Conservation (phyloP, 2,888 invertebrate genomes). For the Melieria omissa region DNA sequence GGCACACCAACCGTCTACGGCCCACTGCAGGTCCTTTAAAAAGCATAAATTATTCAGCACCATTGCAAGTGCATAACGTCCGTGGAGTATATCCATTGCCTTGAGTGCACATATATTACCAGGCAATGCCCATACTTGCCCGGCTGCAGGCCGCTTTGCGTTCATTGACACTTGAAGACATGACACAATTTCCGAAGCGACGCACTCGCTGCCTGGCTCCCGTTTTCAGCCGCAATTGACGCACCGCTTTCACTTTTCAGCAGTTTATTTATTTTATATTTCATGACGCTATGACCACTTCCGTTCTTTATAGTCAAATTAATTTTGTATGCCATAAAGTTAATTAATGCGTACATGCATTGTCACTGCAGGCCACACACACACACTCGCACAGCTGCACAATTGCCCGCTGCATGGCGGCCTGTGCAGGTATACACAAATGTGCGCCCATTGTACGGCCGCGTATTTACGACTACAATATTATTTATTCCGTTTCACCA, state of each 20-base stretch:
- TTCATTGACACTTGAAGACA: neutral
- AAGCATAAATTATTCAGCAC: no score
- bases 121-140: no score
- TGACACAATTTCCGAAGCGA: neutral
- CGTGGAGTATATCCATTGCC: no score
- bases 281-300: conserved; percentile 34
- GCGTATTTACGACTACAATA: conserved; percentile 11
- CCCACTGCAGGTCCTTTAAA: no score
- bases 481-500: conserved; percentile 25
- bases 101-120: no score
- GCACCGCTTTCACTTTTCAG: conserved; percentile 8
- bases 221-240: neutral
- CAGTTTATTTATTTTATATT: neutral
- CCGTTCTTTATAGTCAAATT: conserved; percentile 55
- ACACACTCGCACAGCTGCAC: conserved; percentile 5
- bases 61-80: no score
- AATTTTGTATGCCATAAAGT: conserved; percentile 53
- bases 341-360: conserved; percentile 38
- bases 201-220: no score
- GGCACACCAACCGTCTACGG: no score
- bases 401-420: no score
- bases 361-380: neutral
- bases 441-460: conserved; percentile 15
- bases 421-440: neutral
- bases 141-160: no score